Base-by-base conservation (phyloP, 2,113 vertebrate genomes). In the Halcyon senegalensis region DNA sequence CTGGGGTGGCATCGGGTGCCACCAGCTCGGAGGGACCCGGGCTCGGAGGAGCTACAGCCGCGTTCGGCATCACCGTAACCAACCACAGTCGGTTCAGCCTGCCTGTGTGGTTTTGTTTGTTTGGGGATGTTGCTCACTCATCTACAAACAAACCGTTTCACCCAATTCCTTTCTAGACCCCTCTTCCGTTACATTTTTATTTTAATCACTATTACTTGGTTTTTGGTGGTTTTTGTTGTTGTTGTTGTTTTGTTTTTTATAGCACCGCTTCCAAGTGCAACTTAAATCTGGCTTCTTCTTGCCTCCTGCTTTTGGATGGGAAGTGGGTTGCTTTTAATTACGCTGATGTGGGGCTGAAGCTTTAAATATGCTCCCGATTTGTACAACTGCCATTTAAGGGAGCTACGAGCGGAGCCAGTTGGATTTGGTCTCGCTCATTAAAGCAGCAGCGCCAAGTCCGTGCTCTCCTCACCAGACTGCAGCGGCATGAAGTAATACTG, bases 71-170 rank as follows among this genome's bases (percentile, higher is more conserved):
- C 39, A 10, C 79, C 89, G 33, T 81, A 84, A 5, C 60, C 43
- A 33, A 96, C 87, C 91, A 89, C 95, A 84, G 92, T 75, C 78
- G 91, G 94, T 75, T 86, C 83, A 44, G 30, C 30, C 28, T 74
- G 84, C 1, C 3, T 35, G 33, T 62, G 63, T 66, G 60, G n/a
- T 48, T 24, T 63, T 67, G 56, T 82, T 94, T 90, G 44, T 84
- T 87, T 92, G 88, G 70, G 66, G 41, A n/a, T 94, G 97, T 91
- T 87, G 90, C 79, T 97, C 79, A 18, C 91, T 94, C 70, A 35
- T 66, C 82, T 46, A 86, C 91, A 90, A 94, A 90, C 93, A 87
- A 91, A 68, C 94, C 79, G 70, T 67, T 96, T 93, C 66, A 85
- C 75, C 59, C 84, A 78, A 67, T 84, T 92, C 79, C 87, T 76